Conservation (phyloP, 64 coral and sea anemone genomes). For the Platygyra sinensis region DNA sequence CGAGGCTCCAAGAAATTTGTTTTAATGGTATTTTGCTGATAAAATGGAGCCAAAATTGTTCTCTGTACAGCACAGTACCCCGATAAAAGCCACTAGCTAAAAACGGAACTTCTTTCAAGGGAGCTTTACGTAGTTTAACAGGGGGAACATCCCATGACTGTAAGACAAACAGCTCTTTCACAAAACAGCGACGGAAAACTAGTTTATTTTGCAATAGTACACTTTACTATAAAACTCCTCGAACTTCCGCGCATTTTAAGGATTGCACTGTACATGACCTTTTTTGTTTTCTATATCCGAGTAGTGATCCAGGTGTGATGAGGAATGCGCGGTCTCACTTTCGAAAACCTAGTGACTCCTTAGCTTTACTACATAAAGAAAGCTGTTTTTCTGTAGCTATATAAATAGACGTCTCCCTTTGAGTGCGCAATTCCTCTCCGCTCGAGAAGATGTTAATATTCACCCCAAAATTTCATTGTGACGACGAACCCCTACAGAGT, state of each 20-base stretch:
- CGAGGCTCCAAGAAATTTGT: too few relatives aligned
- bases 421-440: too few relatives aligned
- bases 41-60: too few relatives aligned
- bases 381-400: not conserved
- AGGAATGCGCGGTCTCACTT: not conserved
- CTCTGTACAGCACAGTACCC: too few relatives aligned
- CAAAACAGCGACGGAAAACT: not conserved
- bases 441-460: too few relatives aligned
- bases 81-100: too few relatives aligned
- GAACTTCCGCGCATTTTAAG: not conserved
- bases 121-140: not conserved
- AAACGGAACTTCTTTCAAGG: too few relatives aligned
- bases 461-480: too few relatives aligned
- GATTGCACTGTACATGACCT: constrained; percentile 4
- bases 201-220: constrained; percentile 29
- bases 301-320: not conserved
- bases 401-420: too few relatives aligned
- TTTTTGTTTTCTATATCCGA: too few relatives aligned
- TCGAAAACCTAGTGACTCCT: not conserved
- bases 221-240: not conserved
- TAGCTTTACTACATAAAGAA: not conserved
- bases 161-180: not conserved
- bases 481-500: too few relatives aligned
- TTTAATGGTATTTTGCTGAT: too few relatives aligned
- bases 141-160: not conserved